Evolutionary conservation across 1,140 invertebrate species (phyloP).

Genomic region (Limonius californicus): DNA sequence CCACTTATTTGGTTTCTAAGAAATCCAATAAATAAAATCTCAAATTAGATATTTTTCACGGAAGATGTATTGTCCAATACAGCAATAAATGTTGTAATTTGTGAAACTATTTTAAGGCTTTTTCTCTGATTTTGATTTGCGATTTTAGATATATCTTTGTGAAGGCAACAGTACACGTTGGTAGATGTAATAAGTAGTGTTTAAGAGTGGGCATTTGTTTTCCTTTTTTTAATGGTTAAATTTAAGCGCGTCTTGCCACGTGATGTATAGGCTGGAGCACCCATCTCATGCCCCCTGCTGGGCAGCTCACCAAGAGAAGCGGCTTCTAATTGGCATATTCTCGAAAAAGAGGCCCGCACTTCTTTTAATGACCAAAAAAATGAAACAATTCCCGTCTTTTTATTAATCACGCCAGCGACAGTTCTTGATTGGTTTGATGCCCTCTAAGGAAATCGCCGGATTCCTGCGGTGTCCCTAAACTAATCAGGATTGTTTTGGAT

Average conservation of each 20-base stretch:
- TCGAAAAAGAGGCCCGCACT: conserved; percentile 25
- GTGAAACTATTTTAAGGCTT: no score
- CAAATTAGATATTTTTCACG: no score
- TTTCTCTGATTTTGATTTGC: no score
- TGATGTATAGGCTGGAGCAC: background rate
- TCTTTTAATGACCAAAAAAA: conserved; percentile 37
- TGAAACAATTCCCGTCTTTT: conserved; percentile 34
- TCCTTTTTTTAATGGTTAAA: background rate
- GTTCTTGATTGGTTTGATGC: conserved; percentile 40
- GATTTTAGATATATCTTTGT: no score
- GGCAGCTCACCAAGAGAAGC: conserved; percentile 21
- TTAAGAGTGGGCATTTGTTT: background rate
- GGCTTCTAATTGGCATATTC: conserved; percentile 37
- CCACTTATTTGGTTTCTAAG: no score
- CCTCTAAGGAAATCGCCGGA: conserved; percentile 30
- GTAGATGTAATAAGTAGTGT: no score
- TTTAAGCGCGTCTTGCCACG: background rate
- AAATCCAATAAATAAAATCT: no score
- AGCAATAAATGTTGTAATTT: no score
- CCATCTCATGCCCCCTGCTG: conserved; percentile 13
- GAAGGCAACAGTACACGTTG: no score
- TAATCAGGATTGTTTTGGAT: conserved; percentile 37
- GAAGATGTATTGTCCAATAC: no score
- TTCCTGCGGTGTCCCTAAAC: conserved; percentile 37
- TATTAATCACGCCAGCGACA: conserved; percentile 41